Conservation (phyloP, 2,888 invertebrate genomes). For the Camptogramma bilineatum region DNA sequence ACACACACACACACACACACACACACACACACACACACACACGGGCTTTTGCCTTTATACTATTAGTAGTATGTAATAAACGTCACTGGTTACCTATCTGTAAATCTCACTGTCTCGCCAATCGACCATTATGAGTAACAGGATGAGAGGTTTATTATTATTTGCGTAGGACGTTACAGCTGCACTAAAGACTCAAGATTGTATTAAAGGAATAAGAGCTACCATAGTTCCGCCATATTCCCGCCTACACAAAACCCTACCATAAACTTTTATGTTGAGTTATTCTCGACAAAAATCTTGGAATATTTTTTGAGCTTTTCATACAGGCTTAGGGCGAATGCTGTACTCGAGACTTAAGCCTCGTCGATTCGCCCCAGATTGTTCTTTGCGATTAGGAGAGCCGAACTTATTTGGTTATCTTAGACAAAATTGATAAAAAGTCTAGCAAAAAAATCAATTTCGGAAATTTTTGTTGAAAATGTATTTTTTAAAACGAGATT, state of each 20-base stretch:
- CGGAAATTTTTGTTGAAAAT: too few species aligned
- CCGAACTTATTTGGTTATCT: background rate
- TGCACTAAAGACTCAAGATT: conserved; percentile 1
- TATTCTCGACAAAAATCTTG: conserved; percentile 16
- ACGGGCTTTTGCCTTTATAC: too few species aligned
- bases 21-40: too few species aligned
- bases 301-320: conserved; percentile 7
- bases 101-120: too few species aligned
- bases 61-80: too few species aligned
- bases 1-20: too few species aligned
- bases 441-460: too few species aligned
- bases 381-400: background rate
- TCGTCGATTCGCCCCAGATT: background rate
- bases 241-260: conserved; percentile 14
- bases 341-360: background rate
- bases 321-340: background rate
- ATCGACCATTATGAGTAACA: too few species aligned
- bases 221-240: conserved; percentile 18
- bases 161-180: background rate
- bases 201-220: background rate
- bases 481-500: too few species aligned
- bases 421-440: background rate
- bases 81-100: too few species aligned
- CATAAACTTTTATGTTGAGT: conserved; percentile 27
- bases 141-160: background rate